These are phyloP conservation scores for Notospermus geniculatus DNA, from an alignment of 1,140 invertebrate genomes.

Conservation along the genomic window DNA sequence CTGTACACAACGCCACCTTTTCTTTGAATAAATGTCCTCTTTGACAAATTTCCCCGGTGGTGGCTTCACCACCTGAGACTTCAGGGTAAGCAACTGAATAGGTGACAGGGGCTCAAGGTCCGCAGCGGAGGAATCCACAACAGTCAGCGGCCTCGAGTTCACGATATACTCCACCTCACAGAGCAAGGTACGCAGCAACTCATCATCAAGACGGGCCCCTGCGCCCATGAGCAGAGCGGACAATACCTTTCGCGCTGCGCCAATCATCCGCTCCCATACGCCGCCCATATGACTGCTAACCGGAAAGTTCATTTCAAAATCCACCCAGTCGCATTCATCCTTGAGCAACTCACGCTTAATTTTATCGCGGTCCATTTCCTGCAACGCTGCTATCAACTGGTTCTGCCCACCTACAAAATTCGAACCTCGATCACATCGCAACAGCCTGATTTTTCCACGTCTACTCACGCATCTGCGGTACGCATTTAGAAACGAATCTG, in stretches of 20 bases:
- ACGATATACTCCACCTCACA: constrained; percentile 8
- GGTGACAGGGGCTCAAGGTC: not conserved
- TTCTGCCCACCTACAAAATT: not conserved
- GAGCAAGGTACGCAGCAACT: constrained; percentile 9
- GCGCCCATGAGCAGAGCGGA: not conserved
- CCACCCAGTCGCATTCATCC: no score
- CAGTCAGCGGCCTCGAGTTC: not conserved
- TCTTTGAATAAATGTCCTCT: no score
- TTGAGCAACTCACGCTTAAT: not conserved
- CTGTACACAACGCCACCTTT: no score
- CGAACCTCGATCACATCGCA: constrained; percentile 8
- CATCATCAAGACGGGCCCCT: constrained; percentile 1
- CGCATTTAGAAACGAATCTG: constrained; percentile 8
- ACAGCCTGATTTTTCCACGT: constrained; percentile 1
- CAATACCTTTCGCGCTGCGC: constrained; percentile 3
- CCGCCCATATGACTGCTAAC: constrained; percentile 5
- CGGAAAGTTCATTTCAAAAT: not conserved
- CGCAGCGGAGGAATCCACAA: not conserved
- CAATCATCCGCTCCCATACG: constrained; percentile 9
- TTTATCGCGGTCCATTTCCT: not conserved
- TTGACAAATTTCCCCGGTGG: no score
- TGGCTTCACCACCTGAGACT: constrained; percentile 3
- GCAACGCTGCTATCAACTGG: not conserved
- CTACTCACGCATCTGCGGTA: not conserved
- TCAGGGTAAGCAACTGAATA: not conserved